Evolutionary conservation across 2,888 invertebrate species (phyloP), one percentile per base, ranked within the genome.

Genomic region (Teleiodes luculella): DNA sequence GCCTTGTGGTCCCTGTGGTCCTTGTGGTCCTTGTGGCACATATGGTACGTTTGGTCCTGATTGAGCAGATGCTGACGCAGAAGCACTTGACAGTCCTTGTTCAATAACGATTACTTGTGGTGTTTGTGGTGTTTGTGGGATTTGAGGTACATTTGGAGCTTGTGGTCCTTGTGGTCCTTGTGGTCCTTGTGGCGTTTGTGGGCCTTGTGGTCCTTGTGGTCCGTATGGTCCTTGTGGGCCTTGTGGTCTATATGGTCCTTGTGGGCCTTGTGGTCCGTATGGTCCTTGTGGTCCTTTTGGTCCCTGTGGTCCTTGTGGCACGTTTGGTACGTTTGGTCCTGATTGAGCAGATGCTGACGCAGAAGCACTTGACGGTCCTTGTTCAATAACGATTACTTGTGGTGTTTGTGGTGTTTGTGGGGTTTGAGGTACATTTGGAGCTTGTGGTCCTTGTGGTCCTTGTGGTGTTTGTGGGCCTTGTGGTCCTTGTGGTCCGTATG

Each of bases 251-350:
- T n/a, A n/a, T 39, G 24, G 24, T 43, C 41, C 41, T 8, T 39
- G 16, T 39, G 20, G 18, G 16, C 41, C 41, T 20, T 2, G 41
- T 43, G 41, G 18, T 43, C 41, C 41, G 1, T 31, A 33, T 28
- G 64, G 58, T 18, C 45, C 45, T 43, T 18, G 43, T 45, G 24
- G 45, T 10, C 47, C 37, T 1, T 51, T 30, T 28, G 43, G 24
- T 43, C 43, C 43, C 28, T 5, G 24, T 43, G 46, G 30, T n/a
- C 30, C n/a, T n/a, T n/a, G n/a, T n/a, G n/a, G n/a, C n/a, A n/a
- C n/a, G n/a, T n/a, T n/a, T n/a, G n/a, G n/a, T n/a, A n/a, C 46
- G 1, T 24, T 0, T 51, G 51, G 46, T 46, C 46, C 37, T 37
- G 37, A 37, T 16, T 13, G 16, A 16, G 37, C 37, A 16, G 37